A percentile compares a stretch with the other conserved stretches of the same genome.
Conservation (phyloP, 2,797 vertebrate genomes). For the Microtus obscurus region DNA sequence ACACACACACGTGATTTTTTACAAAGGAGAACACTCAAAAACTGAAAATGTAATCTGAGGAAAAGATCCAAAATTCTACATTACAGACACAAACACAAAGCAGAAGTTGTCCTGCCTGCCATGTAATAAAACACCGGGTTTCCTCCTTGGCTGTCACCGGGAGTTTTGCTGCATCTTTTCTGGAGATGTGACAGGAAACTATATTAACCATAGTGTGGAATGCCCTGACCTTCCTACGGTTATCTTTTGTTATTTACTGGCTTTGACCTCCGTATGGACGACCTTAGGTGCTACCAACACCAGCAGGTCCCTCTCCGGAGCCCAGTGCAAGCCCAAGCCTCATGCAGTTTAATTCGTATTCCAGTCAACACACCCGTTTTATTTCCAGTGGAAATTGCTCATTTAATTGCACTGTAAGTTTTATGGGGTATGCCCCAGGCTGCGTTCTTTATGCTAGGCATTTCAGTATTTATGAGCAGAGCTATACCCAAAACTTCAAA, state of each 20-base stretch:
- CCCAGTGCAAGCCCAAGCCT: conserved; percentile 76
- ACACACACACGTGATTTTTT: not conserved
- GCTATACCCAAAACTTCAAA: conserved; percentile 82
- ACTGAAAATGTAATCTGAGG: conserved; percentile 13
- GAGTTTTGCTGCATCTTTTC: conserved; percentile 80
- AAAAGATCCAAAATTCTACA: conserved; percentile 22
- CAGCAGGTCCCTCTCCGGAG: conserved; percentile 75
- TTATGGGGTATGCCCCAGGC: conserved; percentile 90
- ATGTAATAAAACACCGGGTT: conserved; percentile 72
- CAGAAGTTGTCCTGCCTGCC: conserved; percentile 53
- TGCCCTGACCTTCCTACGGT: conserved; percentile 79
- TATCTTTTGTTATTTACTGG: conserved; percentile 85
- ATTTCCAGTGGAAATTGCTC: conserved; percentile 90
- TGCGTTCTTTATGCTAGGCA: conserved; percentile 88
- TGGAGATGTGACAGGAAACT: conserved; percentile 76
- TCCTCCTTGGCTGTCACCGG: conserved; percentile 76
- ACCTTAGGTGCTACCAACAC: conserved; percentile 78
- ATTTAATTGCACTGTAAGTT: conserved; percentile 91
- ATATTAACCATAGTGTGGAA: conserved; percentile 83
- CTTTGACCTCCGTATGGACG: conserved; percentile 85
- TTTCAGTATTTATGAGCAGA: conserved; percentile 88
- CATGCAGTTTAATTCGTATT: conserved; percentile 88
- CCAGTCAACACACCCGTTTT: conserved; percentile 86
- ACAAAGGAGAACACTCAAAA: conserved; percentile 10
- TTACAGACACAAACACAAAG: conserved; percentile 33